Evolutionary conservation across 2,113 vertebrate species (phyloP), one percentile per base, ranked within the genome.

Genomic region (Strix uralensis): DNA sequence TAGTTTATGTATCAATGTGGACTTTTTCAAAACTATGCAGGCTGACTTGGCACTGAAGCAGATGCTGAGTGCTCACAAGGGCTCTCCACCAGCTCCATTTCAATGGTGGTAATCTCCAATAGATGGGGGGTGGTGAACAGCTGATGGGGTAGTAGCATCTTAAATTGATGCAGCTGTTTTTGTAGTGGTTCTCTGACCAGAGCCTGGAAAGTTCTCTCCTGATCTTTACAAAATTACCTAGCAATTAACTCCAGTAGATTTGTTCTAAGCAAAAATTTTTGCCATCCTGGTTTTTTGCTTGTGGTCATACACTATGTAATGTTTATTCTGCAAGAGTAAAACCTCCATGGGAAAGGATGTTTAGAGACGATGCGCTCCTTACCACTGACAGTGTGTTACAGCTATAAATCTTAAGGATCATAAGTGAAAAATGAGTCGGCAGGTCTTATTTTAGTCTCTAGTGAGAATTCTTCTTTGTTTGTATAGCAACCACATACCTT

Each of bases 381-480:
- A 49, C 51, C 2, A 2, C 67, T 78, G 79, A 42, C 34, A 21
- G 26, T 1, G 0, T 23, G 51, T 47, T 77, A 11, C 21, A 47
- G 55, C 52, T 49, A 3, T 65, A 86, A 63, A 81, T 91, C 57
- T 27, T 29, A 46, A 0, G 3, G 67, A 42, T 86, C 55, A 3
- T 22, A 51, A 90, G 38, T 51, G 79, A 88, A 86, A 94, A 88
- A 72, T 70, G 63, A 90, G 59, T 85, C 2, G 1, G 42, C 62
- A 80, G 54, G 38, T 63, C 67, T 86, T 81, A 36, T 40, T 90
- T 86, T 80, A 71, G 38, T 95, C 34, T 71, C 82, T 15, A 55
- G 55, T 7, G 47, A 86, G 69, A 86, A 61, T 59, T 82, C 27
- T 59, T 74, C 73, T 93, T 88, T 96, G 82, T 84, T 91, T 96